phyloP scores from a whole-genome alignment of 2,888 invertebrate genomes.

The Synanthedon formicaeformis region DNA sequence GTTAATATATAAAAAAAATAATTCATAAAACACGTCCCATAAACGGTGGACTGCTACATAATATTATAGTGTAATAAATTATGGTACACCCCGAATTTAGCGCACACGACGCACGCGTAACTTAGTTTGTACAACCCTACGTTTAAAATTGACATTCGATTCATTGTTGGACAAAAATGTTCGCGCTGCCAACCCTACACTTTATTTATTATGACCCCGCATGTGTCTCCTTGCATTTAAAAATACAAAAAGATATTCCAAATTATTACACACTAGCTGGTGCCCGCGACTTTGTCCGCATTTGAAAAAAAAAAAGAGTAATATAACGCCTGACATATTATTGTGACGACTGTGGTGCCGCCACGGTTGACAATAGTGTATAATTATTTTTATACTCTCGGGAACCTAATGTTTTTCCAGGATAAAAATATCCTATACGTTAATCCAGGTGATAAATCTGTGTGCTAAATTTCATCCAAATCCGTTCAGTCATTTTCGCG shows the following conservation, averaged over 20 bases:
- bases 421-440: no score
- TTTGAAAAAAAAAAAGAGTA: no score
- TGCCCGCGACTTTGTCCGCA: no score
- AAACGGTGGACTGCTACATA: slow-evolving; percentile 61
- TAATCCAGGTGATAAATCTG: no score
- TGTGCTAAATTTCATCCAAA: no score
- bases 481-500: no score
- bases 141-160: slow-evolving; percentile 61
- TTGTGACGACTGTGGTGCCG: no score
- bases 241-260: slow-evolving; percentile 61
- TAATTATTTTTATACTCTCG: no score
- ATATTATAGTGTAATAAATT: slow-evolving; percentile 67
- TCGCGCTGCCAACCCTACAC: slow-evolving; percentile 26
- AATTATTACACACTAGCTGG: slow-evolving; percentile 44
- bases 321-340: no score
- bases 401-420: no score
- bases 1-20: slow-evolving; percentile 52
- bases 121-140: slow-evolving; percentile 59
- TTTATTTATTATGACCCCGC: slow-evolving; percentile 62
- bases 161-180: slow-evolving; percentile 52
- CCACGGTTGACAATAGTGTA: no score
- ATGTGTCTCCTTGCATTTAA: slow-evolving; percentile 44
- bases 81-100: slow-evolving; percentile 65
- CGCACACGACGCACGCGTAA: slow-evolving; percentile 49
- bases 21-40: slow-evolving; percentile 52